Percentiles rank a stretch among this genome's conserved stretches.
Conservation (phyloP, 2,797 vertebrate genomes). For the Limosa lapponica region DNA sequence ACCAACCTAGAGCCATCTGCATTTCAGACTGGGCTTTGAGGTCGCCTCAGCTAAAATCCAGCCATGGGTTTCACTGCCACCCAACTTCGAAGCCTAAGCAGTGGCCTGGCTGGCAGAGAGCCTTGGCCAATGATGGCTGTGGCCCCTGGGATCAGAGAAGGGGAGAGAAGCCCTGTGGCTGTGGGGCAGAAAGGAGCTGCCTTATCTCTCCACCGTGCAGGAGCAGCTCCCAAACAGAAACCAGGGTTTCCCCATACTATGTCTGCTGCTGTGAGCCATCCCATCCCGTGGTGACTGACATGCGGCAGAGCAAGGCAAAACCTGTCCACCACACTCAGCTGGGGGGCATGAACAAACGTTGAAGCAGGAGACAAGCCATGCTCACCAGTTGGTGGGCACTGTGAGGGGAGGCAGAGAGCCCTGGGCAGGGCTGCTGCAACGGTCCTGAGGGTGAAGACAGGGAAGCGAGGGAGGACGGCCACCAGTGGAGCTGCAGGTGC, state of each 20-base stretch:
- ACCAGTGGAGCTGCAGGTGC: background rate
- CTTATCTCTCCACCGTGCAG: background rate
- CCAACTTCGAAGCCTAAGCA: background rate
- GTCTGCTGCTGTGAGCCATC: background rate
- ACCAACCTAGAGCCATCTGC: background rate
- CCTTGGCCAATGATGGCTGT: rapidly evolving
- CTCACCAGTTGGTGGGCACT: rapidly evolving
- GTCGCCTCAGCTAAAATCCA: background rate
- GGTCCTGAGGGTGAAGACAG: background rate
- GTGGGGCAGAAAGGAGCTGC: background rate
- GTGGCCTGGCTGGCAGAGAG: rapidly evolving
- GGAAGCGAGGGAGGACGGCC: background rate
- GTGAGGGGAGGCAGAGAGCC: background rate
- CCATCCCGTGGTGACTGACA: rapidly evolving
- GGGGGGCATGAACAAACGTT: background rate
- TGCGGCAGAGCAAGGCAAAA: background rate
- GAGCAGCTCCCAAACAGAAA: background rate
- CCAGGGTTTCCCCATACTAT: background rate
- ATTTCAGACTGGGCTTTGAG: background rate
- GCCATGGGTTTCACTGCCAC: background rate
- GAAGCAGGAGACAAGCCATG: background rate
- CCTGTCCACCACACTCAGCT: rapidly evolving
- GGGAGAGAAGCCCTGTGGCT: background rate
- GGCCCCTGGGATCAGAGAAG: background rate
- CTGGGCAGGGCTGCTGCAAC: too few relatives aligned